These are phyloP conservation scores for Diploscapter pachys DNA, from an alignment of 1,140 invertebrate genomes.

Conservation along the genomic window DNA sequence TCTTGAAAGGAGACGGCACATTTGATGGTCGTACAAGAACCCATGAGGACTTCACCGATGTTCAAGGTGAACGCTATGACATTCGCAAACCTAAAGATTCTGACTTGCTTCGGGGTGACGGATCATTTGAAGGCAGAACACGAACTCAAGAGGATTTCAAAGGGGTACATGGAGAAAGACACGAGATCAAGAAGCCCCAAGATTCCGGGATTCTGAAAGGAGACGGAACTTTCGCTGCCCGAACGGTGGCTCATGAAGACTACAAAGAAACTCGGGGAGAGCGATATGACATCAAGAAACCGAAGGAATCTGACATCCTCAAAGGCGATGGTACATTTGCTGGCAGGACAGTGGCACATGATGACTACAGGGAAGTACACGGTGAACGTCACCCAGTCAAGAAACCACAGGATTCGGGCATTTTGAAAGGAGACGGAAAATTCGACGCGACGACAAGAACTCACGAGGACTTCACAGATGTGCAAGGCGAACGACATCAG, in stretches of 20 bases:
- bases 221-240: conserved; percentile 5
- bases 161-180: conserved; percentile 11
- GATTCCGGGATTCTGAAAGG: conserved; percentile 4
- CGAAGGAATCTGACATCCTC: conserved; percentile 3
- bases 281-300: conserved; percentile 8
- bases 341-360: conserved; percentile 14
- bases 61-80: conserved; percentile 1
- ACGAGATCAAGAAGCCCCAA: conserved; percentile 6
- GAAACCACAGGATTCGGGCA: not conserved
- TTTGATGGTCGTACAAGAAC: conserved; percentile 13
- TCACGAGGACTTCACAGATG: not conserved
- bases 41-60: conserved; percentile 20
- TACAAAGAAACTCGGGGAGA: not conserved
- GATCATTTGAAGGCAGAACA: conserved; percentile 13
- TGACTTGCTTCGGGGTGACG: conserved; percentile 15
- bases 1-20: conserved; percentile 16
- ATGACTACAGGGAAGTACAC: conserved; percentile 5
- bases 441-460: not conserved
- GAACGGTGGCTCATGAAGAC: not conserved
- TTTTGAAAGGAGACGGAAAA: not conserved
- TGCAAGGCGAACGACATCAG: not conserved
- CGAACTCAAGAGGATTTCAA: conserved; percentile 21
- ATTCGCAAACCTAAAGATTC: not conserved
- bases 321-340: not conserved
- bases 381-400: not conserved